Base-by-base conservation (phyloP, 2,888 invertebrate species). In the Coelogynopora nodosa region DNA sequence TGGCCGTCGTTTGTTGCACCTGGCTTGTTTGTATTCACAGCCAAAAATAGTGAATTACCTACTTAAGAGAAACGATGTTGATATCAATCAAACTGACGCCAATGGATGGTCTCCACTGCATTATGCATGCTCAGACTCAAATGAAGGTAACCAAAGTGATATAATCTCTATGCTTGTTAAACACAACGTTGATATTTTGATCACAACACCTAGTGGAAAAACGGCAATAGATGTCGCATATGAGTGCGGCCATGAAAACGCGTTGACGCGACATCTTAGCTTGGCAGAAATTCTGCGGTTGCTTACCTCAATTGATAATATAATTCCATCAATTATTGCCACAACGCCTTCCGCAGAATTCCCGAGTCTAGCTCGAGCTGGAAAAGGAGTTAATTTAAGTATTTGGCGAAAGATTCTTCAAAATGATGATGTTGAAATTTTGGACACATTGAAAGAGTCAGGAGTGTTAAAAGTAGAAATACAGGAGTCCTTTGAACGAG, bases 171-270 rank as follows among this genome's bases (percentile, higher is more conserved):
- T 86, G 28, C 30, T 86, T 23, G n/a, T 86, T 2, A 29, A 30
- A 28, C 13, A 82, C 18, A 86, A 86, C 0, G 86, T 82, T 30
- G 86, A 86, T 31, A 30, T 31, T 23, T 23, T 86, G 27, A n/a
- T 86, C 18, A n/a, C 30, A 0, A 86, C 86, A 0, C 28, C 86
- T 2, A 82, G 31, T 23, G 80, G 80, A 29, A 29, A 82, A 82
- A 82, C 86, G 18, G 27, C 86, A 23, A 30, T 86, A 10, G 86
- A 86, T 84, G 31, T 86, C n/a, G 86, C 86, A 28, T 86, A 82
- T 82, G 86, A 82, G 27, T 74, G 80, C 26, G 82, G 86, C 1
- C 86, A 67, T 26, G 86, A 27, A 2, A 27, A 82, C 13, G 29
- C 26, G 2, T 82, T 86, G 10, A 82, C 82, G 1, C 30, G 82